A percentile compares a stretch with the other conserved stretches of the same genome.
These are phyloP conservation scores for Abramis brama DNA, from an alignment of 2,113 vertebrate species.

Conservation along the genomic window DNA sequence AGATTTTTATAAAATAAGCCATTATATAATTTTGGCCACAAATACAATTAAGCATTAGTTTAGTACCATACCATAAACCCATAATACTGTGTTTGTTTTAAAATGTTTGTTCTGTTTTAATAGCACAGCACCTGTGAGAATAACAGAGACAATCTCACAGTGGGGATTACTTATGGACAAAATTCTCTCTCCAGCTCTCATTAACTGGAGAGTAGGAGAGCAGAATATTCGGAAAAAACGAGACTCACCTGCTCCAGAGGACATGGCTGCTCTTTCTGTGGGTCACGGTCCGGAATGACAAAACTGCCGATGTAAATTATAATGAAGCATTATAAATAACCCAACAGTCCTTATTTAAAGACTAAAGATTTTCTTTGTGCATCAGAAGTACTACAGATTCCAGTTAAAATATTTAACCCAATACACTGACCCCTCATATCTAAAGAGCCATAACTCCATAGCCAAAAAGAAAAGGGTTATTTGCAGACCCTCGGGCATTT, in stretches of 20 bases:
- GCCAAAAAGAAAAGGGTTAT: background rate
- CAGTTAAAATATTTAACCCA: background rate
- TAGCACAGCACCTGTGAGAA: background rate
- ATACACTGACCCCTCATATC: background rate
- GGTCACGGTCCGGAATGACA: slow-evolving; percentile 28
- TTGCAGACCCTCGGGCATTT: background rate
- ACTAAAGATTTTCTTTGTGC: no score
- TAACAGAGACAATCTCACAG: background rate
- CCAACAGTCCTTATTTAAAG: background rate
- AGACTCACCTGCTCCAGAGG: slow-evolving; percentile 67
- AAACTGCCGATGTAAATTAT: slow-evolving; percentile 10
- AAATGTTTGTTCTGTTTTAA: background rate
- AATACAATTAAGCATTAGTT: background rate
- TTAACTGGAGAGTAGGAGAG: background rate
- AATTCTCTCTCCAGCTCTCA: background rate
- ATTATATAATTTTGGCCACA: background rate
- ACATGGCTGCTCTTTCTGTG: slow-evolving; percentile 67
- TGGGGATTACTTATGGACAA: background rate
- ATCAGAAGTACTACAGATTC: background rate
- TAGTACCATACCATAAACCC: background rate
- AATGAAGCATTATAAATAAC: background rate
- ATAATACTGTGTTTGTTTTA: background rate
- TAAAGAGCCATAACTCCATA: background rate
- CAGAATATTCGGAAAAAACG: background rate
- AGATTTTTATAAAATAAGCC: background rate